A percentile compares a stretch with the other conserved stretches of the same genome.
phyloP scores from a whole-genome alignment of 2,888 invertebrate species.

The Sthenelais limicola region DNA sequence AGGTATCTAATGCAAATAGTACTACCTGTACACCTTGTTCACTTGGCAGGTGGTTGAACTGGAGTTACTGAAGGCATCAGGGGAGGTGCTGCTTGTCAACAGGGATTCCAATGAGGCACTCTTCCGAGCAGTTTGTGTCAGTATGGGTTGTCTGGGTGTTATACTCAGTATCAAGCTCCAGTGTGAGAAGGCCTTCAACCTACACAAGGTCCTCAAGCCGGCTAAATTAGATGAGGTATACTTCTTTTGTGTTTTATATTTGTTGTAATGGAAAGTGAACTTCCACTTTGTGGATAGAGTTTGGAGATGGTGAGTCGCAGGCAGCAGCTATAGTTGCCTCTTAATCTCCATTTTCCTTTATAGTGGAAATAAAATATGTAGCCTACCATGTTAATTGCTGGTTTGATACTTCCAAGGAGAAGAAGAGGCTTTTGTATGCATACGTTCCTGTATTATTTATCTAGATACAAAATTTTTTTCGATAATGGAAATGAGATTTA shows the following conservation, averaged over 20 bases:
- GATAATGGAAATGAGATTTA: too few species aligned
- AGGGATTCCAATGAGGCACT: conserved; percentile 59
- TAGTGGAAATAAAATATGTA: not conserved
- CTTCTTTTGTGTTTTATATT: too few species aligned
- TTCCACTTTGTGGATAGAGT: not conserved
- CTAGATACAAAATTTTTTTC: too few species aligned
- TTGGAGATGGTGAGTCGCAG: not conserved
- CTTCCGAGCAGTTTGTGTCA: conserved; percentile 62
- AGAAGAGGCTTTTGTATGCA: too few species aligned
- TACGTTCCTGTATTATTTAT: too few species aligned
- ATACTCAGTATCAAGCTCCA: conserved; percentile 66
- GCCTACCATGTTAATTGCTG: too few species aligned
- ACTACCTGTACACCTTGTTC: not conserved
- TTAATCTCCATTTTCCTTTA: not conserved
- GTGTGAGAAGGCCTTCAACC: conserved; percentile 58
- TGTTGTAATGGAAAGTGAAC: not conserved
- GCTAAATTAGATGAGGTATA: conserved; percentile 54
- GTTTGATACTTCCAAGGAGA: too few species aligned
- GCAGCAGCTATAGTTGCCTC: not conserved
- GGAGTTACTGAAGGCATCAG: conserved; percentile 64
- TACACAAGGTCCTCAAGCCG: conserved; percentile 37
- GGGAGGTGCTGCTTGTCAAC: conserved; percentile 59
- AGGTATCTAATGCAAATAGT: not conserved
- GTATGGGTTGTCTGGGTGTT: conserved; percentile 67
- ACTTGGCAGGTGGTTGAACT: conserved; percentile 59